Evolutionary conservation across 2,797 vertebrate species (phyloP).

Genomic region (Dryobates pubescens): DNA sequence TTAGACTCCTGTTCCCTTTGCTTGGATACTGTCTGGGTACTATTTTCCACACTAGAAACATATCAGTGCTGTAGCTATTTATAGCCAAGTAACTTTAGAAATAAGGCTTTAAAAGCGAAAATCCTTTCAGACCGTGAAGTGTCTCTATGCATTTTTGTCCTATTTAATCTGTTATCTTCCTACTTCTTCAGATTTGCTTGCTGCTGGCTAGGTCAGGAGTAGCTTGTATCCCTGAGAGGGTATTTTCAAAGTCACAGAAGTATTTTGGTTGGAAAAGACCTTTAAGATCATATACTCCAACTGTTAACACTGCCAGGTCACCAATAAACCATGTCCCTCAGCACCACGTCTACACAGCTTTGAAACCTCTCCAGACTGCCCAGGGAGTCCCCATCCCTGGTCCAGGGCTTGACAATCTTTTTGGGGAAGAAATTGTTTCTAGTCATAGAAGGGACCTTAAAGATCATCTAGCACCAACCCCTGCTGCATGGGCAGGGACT

Average conservation of each 20-base stretch:
- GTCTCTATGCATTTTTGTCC: neutral
- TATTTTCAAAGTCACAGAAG: neutral
- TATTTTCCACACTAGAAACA: neutral
- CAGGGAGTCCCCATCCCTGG: no score
- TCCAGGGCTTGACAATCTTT: no score
- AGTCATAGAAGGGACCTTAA: no score
- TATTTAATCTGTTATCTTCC: neutral
- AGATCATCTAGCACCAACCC: no score
- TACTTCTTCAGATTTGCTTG: neutral
- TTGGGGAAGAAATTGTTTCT: no score
- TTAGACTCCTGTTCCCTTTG: no score
- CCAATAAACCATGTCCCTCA: neutral
- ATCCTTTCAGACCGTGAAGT: neutral
- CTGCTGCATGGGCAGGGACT: no score
- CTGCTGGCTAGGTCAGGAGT: neutral
- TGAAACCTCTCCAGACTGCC: neutral
- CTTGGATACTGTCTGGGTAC: neutral
- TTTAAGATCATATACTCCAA: neutral
- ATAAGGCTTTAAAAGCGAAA: neutral
- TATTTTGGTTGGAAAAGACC: neutral
- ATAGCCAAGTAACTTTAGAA: neutral
- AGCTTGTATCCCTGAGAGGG: neutral
- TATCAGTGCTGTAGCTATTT: neutral
- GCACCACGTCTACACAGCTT: neutral
- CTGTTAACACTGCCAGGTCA: neutral